Evolutionary conservation across 1,140 invertebrate genomes (phyloP), one percentile per base, ranked within the genome.

Genomic region (Drosophila melanica): DNA sequence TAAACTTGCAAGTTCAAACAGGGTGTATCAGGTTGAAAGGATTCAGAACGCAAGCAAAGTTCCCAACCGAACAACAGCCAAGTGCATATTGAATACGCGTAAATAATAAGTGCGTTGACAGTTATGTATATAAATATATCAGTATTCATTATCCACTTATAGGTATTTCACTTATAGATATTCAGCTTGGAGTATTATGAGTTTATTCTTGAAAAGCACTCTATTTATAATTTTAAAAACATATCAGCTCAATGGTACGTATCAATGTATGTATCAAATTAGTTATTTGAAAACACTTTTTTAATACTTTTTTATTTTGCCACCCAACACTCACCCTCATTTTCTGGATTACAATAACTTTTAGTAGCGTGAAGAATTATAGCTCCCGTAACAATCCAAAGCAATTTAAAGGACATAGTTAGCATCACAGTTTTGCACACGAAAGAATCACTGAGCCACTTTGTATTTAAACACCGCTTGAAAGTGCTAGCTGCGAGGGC

Each of bases 251-350:
- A 18, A 18, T 18, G 18, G 18, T 18, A 18, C 18, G 18, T 18
- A 18, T 18, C 18, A 18, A 18, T 18, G 18, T 18, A 18, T 35
- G 33, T 35, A 11, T 0, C 35, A 12, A 10, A 11, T 12, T 12
- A 39, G 20, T 11, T 11, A 45, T 12, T 45, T 20, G 2, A 23
- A 47, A 16, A 14, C 20, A 27, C 6, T 27, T 6, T 27, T 27
- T 0, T 3, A 20, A 11, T 20, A 9, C 4, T 20, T 10, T 30
- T 44, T 30, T 18, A 8, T 14, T n/a, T 37, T 39, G 18, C 0
- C 16, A 16, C 20, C n/a, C 44, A 20, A n/a, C 18, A 1, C 4
- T 74, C 20, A 74, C 75, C 64, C 54, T 74, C 71, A 44, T 75
- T 75, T 27, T 54, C 47, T 12, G 75, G 53, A 16, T 35, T 57